Evolutionary conservation across 35 echinoderm and acorn worm species (phyloP).

Genomic region (Anneissia japonica): DNA sequence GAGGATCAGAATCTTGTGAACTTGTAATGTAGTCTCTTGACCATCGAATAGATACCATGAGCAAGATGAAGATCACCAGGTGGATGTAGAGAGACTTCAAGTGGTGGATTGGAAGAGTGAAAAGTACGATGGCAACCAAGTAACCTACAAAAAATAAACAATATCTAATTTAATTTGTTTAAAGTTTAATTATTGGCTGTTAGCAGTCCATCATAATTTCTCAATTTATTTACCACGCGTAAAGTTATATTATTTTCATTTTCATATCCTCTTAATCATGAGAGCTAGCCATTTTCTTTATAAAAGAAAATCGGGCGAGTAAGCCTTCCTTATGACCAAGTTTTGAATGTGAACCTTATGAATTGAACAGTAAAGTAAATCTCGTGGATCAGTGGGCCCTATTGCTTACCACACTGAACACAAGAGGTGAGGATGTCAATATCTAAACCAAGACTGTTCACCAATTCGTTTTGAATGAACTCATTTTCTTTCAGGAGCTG

Average conservation of each 20-base stretch:
- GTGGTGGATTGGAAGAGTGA: constrained; percentile 67
- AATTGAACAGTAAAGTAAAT: no score
- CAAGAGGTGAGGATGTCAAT: constrained; percentile 66
- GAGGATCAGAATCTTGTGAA: constrained; percentile 15
- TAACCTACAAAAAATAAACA: constrained; percentile 92
- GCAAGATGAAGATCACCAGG: constrained; percentile 56
- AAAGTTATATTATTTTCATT: no score
- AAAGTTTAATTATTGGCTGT: no score
- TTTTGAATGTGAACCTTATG: no score
- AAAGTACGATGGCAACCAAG: constrained; percentile 62
- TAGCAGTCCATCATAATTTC: no score
- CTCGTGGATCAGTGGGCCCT: no score
- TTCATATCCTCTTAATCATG: no score
- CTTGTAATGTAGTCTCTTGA: constrained; percentile 56
- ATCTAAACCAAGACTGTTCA: constrained; percentile 50
- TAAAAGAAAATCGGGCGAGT: no score
- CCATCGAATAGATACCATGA: constrained; percentile 56
- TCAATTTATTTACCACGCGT: no score
- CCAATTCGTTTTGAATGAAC: constrained; percentile 42
- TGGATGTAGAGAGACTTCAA: constrained; percentile 67
- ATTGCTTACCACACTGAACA: constrained; percentile 82
- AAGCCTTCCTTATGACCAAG: no score
- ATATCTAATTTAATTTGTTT: no score
- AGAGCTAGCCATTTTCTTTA: no score
- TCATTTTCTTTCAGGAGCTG: constrained; percentile 45